These are phyloP conservation scores for Ganaspis sp. DNA, from an alignment of 1,140 invertebrate genomes.

Conservation along the genomic window DNA sequence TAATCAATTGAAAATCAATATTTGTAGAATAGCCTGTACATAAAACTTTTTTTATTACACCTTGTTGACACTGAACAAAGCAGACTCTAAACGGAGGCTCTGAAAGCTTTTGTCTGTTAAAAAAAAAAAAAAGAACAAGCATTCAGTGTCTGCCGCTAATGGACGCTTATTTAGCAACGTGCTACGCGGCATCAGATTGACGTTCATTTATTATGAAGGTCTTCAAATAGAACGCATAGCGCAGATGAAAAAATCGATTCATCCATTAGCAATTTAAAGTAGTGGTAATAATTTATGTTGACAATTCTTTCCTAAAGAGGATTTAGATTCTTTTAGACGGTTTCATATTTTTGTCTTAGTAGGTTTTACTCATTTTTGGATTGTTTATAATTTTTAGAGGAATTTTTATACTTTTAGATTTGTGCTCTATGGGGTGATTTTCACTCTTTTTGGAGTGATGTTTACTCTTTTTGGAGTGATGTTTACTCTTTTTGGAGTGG, in stretches of 20 bases:
- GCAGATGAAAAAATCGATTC: background rate
- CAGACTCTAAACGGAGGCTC: constrained; percentile 10
- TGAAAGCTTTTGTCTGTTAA: constrained; percentile 29
- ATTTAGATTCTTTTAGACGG: no score
- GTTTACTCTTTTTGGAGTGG: no score
- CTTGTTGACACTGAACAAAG: constrained; percentile 10
- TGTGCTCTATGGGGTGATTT: no score
- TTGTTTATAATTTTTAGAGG: no score
- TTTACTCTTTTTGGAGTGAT: no score
- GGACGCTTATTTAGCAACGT: constrained; percentile 33
- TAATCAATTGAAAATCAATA: background rate
- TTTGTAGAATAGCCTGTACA: background rate
- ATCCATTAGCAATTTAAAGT: background rate
- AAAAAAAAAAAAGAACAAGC: constrained; percentile 39
- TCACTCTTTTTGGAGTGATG: no score
- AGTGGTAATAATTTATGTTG: no score
- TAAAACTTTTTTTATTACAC: background rate
- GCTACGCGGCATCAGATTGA: constrained; percentile 37
- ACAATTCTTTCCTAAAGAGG: background rate
- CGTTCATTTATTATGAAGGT: constrained; percentile 43
- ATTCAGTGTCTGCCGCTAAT: constrained; percentile 44
- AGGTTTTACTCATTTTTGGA: no score
- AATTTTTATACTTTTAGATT: no score
- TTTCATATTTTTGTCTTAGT: no score
- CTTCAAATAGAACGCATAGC: constrained; percentile 2